Evolutionary conservation across 2,797 vertebrate species (phyloP), one percentile per base, ranked within the genome.

Genomic region (Apodemus agrarius): DNA sequence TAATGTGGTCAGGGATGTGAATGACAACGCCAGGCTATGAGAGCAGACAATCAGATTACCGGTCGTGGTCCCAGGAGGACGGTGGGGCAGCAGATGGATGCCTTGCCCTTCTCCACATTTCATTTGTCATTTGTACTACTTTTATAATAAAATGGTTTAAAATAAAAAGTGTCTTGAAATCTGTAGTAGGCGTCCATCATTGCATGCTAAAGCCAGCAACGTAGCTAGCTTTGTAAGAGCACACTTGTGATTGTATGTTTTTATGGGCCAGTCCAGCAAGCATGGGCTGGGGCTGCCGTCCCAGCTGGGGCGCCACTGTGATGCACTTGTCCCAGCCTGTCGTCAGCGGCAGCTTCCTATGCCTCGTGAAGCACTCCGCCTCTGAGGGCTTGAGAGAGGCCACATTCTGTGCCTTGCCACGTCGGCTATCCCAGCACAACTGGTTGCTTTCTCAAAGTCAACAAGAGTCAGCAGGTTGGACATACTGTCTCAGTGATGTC

Each of bases 111-210:
- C 72, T 92, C 5, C 19, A 9, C 75, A 69, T 96, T 90, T 84
- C 37, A 69, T 24, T 88, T 93, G 89, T 81, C 96, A 61, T 87
- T 96, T 96, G 40, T 92, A 75, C 94, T 94, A 78, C 80, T 91
- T 98, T 97, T 94, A 43, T 96, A 97, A 96, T 97, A 96, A 98
- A 97, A 61, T 22, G 6, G 94, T 94, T 96, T 89, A 82, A 92
- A 79, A 43, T 90, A 46, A 95, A 89, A 93, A 61, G 21, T 54
- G 29, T 49, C 67, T 76, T 92, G 82, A 96, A 67, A 67, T 91
- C 80, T 85, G 1, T 83, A 24, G 63, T 89, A 40, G 9, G 63
- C 75, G 40, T 37, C 40, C 59, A 0, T 83, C 34, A 63, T 74
- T 83, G 21, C 26, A 52, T 52, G n/a, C 40, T 84, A 81, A 76